These are phyloP conservation scores for Apotomis turbidana DNA, from an alignment of 2,888 invertebrate species.

Conservation along the genomic window DNA sequence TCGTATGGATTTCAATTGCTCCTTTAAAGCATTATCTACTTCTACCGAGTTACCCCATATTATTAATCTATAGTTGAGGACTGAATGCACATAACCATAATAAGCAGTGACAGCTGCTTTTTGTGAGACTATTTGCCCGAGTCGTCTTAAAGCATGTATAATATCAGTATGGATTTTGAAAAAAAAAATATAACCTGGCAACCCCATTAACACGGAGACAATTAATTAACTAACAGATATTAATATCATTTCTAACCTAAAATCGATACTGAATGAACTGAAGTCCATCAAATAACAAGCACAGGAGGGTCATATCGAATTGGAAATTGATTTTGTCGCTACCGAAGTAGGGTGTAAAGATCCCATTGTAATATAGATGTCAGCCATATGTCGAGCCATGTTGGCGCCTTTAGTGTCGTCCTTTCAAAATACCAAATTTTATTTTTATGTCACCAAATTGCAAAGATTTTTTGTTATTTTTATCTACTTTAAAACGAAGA, in stretches of 20 bases:
- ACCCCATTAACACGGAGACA: too few relatives aligned
- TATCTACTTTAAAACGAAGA: not conserved
- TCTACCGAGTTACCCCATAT: too few relatives aligned
- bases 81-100: too few relatives aligned
- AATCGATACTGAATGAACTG: constrained; percentile 22
- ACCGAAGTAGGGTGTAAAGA: constrained; percentile 80
- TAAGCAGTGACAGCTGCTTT: too few relatives aligned
- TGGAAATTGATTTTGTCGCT: constrained; percentile 81
- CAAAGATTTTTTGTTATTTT: constrained; percentile 17
- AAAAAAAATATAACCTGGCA: too few relatives aligned
- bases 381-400: constrained; percentile 72
- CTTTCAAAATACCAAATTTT: constrained; percentile 39
- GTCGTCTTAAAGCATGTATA: too few relatives aligned
- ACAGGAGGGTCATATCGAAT: constrained; percentile 79
- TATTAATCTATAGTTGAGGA: too few relatives aligned
- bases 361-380: constrained; percentile 79
- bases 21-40: too few relatives aligned
- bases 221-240: too few relatives aligned
- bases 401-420: constrained; percentile 52
- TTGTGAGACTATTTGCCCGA: too few relatives aligned
- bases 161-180: too few relatives aligned
- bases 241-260: constrained; percentile 4
- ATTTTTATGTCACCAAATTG: constrained; percentile 10
- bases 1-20: too few relatives aligned
- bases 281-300: constrained; percentile 65